Percentiles rank a stretch among this genome's conserved stretches.
phyloP scores from a whole-genome alignment of 2,797 vertebrate species.

The Loris lydekkerianus region DNA sequence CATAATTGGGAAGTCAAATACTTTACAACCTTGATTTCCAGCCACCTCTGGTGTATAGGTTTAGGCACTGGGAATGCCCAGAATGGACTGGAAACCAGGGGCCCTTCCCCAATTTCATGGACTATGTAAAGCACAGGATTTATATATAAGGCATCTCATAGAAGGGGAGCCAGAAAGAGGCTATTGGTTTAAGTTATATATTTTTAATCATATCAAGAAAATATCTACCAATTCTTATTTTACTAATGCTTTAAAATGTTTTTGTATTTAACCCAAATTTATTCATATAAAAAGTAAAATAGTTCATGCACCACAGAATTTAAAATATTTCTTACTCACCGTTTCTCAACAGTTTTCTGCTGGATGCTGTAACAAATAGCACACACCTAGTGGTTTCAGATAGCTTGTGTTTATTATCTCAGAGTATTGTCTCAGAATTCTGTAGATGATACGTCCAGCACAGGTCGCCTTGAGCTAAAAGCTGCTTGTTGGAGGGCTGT shows the following conservation, averaged over 20 bases:
- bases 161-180: neutral
- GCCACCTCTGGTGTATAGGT: neutral
- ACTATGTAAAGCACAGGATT: neutral
- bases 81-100: neutral
- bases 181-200: neutral
- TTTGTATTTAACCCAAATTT: constrained; percentile 9
- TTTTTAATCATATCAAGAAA: neutral
- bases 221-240: neutral
- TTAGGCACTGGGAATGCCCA: neutral
- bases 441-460: neutral
- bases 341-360: neutral
- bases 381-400: neutral
- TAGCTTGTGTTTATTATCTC: neutral
- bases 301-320: neutral
- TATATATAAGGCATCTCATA: neutral
- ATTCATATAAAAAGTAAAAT: neutral
- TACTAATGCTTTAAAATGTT: neutral
- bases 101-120: neutral
- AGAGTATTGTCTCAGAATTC: neutral
- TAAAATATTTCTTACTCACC: neutral
- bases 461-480: neutral
- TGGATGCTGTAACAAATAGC: neutral
- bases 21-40: neutral
- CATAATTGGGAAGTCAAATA: neutral
- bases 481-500: neutral